Base-by-base conservation (phyloP, 2,797 vertebrate species). In the Thunnus albacares region DNA sequence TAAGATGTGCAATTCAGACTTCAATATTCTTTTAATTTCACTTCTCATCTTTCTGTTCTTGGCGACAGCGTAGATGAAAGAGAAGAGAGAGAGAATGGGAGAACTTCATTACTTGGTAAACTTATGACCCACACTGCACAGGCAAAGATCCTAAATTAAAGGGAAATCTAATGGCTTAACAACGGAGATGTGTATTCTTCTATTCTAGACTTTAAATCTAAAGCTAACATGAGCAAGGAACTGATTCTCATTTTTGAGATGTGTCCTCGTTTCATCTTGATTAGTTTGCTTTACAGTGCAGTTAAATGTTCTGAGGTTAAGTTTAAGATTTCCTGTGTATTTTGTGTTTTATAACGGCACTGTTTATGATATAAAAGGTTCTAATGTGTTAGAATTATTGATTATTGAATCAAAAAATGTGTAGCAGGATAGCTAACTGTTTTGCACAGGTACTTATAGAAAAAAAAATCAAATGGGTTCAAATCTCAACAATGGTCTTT, bases 21-120 rank as follows among this genome's bases (percentile, higher is more conserved):
- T 65, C 53, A 77, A 76, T 78, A 53, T 71, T 82, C 14, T 71
- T 83, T 79, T 79, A 51, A 80, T 82, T 85, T 76, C 22, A 62
- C 15, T 55, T 77, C 47, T 79, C 60, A 35, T 81, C 70, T 68
- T 58, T 79, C 22, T 45, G 59, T 56, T 74, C 41, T 71, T 28
- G 17, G 79, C 33, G 2, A 58, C 59, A 53, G 56, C 0, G 33
- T 1, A 35, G 8, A 87, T 83, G 63, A 85, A 88, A 86, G 65
- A 56, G 47, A 67, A 22, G 7, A 60, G 4, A 71, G 38, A 84
- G 65, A 53, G 47, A 67, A 26, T 4, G 57, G 3, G 70, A 45
- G 56, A 77, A 59, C 60, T 64, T 83, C 51, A 77, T 77, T 81
- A 43, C 30, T 24, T 30, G 6, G 38, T 41, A 45, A 79, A 75